These are phyloP conservation scores for Drosophila eugracilis DNA, from an alignment of 1,140 invertebrate species.

Conservation along the genomic window DNA sequence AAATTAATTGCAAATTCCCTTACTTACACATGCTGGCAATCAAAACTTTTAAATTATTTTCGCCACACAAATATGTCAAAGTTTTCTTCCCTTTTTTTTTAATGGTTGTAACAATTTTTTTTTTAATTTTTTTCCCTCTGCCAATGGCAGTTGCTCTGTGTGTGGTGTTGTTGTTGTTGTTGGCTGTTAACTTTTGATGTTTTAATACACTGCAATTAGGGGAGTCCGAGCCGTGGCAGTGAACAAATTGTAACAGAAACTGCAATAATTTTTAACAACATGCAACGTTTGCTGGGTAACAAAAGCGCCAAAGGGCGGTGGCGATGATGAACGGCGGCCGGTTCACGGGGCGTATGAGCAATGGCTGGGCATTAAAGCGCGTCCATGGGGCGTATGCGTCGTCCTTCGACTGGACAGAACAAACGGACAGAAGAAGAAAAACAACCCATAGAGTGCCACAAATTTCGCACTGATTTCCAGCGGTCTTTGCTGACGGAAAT, in stretches of 20 bases:
- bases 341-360: slow-evolving; percentile 72
- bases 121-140: slow-evolving; percentile 10
- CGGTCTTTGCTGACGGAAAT: slow-evolving; percentile 58
- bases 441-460: slow-evolving; percentile 27
- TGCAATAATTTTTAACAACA: slow-evolving; percentile 60
- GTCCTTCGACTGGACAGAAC: slow-evolving; percentile 22
- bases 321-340: slow-evolving; percentile 60
- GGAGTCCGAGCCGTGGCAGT: slow-evolving; percentile 33
- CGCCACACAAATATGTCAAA: slow-evolving; percentile 38
- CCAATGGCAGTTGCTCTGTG: slow-evolving; percentile 13
- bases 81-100: slow-evolving; percentile 1
- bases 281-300: slow-evolving; percentile 29
- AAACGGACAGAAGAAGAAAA: slow-evolving; percentile 12
- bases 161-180: slow-evolving; percentile 24
- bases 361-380: slow-evolving; percentile 59
- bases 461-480: slow-evolving; percentile 64
- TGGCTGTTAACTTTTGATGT: slow-evolving; percentile 69
- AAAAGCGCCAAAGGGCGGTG: slow-evolving; percentile 21
- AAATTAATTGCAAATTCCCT: slow-evolving; percentile 57
- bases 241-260: slow-evolving; percentile 54
- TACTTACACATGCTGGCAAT: slow-evolving; percentile 52
- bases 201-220: slow-evolving; percentile 75
- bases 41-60: slow-evolving; percentile 73
- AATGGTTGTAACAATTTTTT: background rate
- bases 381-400: slow-evolving; percentile 58